phyloP scores from a whole-genome alignment of 2,113 vertebrate genomes.

The Leucopternis melanops region DNA sequence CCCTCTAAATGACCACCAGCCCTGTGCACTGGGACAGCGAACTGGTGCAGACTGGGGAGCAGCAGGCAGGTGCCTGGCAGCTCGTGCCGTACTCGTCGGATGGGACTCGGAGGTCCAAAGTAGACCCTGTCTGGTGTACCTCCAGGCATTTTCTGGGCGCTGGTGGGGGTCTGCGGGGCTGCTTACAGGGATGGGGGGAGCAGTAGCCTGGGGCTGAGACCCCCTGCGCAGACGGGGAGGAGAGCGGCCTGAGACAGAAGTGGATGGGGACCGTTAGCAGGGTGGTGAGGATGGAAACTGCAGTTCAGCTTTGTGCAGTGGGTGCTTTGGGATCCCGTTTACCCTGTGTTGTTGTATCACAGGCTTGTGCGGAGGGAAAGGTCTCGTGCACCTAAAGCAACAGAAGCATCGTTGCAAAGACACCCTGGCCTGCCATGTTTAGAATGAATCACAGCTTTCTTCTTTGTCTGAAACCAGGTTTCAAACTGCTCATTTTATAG shows the following conservation, averaged over 20 bases:
- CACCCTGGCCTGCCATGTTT: neutral
- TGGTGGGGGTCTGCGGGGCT: too few species aligned
- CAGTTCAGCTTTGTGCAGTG: neutral
- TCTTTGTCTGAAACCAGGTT: neutral
- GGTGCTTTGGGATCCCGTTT: neutral
- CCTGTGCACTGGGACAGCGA: neutral
- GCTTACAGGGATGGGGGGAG: neutral
- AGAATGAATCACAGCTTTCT: neutral
- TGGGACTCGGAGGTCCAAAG: neutral
- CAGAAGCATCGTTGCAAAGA: neutral
- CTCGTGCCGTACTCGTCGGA: accelerated
- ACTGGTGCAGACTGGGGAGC: neutral
- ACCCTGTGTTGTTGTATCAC: accelerated
- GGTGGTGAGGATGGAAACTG: neutral
- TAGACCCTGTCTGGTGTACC: neutral
- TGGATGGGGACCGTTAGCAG: neutral
- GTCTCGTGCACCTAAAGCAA: neutral
- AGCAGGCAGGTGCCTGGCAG: neutral
- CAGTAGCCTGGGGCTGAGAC: neutral
- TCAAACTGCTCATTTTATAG: neutral
- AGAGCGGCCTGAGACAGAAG: neutral
- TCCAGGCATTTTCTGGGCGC: neutral
- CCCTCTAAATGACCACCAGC: neutral
- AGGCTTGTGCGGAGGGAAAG: neutral
- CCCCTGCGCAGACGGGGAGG: neutral